These are phyloP conservation scores for Paracyprichromis sp. DNA, from an alignment of 2,113 vertebrate species.

Conservation along the genomic window DNA sequence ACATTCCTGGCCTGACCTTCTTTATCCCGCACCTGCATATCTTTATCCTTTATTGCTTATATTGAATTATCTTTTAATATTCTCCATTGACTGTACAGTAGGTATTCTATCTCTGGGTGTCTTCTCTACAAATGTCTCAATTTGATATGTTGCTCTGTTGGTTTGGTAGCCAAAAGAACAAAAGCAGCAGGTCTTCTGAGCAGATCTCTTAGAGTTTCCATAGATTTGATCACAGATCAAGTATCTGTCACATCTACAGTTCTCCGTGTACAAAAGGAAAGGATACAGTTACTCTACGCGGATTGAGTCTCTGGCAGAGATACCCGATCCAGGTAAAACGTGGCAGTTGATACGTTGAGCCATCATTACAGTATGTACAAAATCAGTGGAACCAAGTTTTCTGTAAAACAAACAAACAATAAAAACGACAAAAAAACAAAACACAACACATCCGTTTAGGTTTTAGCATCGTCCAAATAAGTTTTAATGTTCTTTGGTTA, in stretches of 20 bases:
- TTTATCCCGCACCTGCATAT: neutral
- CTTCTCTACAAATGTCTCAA: neutral
- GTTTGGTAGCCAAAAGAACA: neutral
- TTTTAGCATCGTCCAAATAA: neutral
- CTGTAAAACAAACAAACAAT: neutral
- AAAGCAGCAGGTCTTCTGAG: neutral
- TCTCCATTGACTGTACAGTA: neutral
- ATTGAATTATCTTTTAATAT: neutral
- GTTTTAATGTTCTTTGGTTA: neutral
- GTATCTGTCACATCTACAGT: constrained; percentile 10
- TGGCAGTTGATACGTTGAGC: neutral
- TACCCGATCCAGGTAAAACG: constrained; percentile 5
- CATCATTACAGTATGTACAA: neutral
- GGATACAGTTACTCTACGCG: constrained; percentile 6
- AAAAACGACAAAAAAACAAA: fast-evolving
- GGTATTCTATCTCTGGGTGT: neutral
- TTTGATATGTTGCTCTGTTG: neutral
- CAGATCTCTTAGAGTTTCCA: neutral
- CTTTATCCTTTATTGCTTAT: neutral
- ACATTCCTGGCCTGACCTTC: neutral
- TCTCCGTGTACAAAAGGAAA: constrained; percentile 2
- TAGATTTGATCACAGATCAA: constrained; percentile 19
- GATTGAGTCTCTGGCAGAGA: neutral
- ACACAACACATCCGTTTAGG: fast-evolving
- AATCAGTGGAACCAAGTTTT: neutral